Conservation (phyloP, 1,140 invertebrate genomes). For the Drosophila murphyi region DNA sequence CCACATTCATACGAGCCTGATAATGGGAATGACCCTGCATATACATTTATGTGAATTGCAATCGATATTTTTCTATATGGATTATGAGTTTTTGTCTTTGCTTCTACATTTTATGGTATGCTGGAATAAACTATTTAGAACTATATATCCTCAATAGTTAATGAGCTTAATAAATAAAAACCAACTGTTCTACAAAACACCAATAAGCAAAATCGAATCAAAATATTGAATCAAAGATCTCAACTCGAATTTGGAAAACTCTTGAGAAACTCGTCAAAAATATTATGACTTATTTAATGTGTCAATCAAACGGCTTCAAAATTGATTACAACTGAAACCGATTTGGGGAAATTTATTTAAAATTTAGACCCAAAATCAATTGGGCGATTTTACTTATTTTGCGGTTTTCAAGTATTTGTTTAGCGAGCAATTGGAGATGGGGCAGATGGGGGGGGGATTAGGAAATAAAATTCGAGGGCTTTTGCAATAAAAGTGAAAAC, state of each 20-base stretch:
- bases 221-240: background rate
- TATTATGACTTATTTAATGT: constrained; percentile 2
- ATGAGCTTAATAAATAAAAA: background rate
- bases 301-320: background rate
- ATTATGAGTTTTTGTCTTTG: no score
- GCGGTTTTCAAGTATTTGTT: constrained; percentile 26
- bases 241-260: background rate
- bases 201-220: background rate
- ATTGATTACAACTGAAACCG: background rate
- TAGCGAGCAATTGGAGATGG: background rate
- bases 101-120: no score
- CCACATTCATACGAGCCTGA: no score
- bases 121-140: no score
- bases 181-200: background rate
- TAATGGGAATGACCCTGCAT: no score
- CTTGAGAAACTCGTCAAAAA: background rate
- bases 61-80: no score
- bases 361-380: constrained; percentile 30
- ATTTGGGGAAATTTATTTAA: constrained; percentile 1
- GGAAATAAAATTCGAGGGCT: constrained; percentile 1
- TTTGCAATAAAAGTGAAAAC: constrained; percentile 54
- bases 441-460: background rate
- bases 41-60: no score
- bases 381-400: constrained; percentile 23
- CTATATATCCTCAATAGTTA: no score